A percentile compares a stretch with the other conserved stretches of the same genome.
Evolutionary conservation across 2,888 invertebrate genomes (phyloP).

Genomic region (Nymphalis urticae): DNA sequence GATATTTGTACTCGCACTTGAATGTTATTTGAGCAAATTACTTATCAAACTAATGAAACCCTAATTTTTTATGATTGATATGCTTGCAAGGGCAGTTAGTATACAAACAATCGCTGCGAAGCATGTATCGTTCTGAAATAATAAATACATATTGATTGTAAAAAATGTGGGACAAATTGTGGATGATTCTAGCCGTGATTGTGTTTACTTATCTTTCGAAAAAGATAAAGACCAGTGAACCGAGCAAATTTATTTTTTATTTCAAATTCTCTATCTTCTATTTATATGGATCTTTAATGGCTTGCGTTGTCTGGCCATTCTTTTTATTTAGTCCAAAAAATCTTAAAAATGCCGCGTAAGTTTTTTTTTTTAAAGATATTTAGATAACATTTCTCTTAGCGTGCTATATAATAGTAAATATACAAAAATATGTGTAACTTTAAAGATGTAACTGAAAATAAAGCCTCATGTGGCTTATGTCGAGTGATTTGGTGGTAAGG

Average conservation of each 20-base stretch:
- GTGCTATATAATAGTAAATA: not conserved
- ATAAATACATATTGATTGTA: not conserved
- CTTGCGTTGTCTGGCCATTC: conserved; percentile 57
- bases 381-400: not conserved
- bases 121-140: conserved; percentile 43
- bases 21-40: not conserved
- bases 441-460: no score
- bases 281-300: conserved; percentile 45
- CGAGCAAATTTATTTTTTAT: conserved; percentile 58
- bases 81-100: conserved; percentile 23
- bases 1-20: not conserved
- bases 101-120: conserved; percentile 27
- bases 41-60: conserved; percentile 23
- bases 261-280: conserved; percentile 56
- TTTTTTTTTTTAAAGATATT: conserved; percentile 33
- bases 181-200: conserved; percentile 48
- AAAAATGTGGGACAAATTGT: conserved; percentile 59
- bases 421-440: not conserved
- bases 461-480: no score
- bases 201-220: conserved; percentile 52
- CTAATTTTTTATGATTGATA: conserved; percentile 22
- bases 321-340: conserved; percentile 60
- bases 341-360: conserved; percentile 71
- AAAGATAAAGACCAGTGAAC: conserved; percentile 54
- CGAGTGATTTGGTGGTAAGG: no score